phyloP scores from a whole-genome alignment of 2,888 invertebrate species.

The Ichneumon xanthorius region DNA sequence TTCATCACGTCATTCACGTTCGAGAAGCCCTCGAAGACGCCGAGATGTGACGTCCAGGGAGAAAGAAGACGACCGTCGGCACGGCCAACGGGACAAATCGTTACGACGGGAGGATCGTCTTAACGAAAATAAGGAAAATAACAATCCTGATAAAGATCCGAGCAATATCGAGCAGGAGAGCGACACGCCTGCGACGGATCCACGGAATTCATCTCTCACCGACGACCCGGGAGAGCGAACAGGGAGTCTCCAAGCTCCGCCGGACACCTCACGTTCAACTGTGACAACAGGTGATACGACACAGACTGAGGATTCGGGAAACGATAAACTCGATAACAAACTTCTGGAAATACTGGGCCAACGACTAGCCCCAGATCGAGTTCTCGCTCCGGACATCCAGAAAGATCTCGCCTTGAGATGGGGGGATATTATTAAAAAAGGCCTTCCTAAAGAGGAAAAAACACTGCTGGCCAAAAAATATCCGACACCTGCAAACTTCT shows the following conservation, averaged over 20 bases:
- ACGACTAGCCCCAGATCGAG: conserved; percentile 14
- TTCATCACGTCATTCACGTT: neutral
- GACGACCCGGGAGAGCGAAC: neutral
- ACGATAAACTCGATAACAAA: conserved; percentile 14
- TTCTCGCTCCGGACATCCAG: conserved; percentile 9
- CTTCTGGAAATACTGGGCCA: conserved; percentile 21
- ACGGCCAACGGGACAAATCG: neutral
- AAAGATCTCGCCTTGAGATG: conserved; percentile 23
- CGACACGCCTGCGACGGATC: neutral
- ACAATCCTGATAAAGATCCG: neutral
- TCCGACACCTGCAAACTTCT: conserved; percentile 10
- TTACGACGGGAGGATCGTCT: neutral
- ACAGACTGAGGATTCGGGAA: neutral
- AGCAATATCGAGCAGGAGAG: no score
- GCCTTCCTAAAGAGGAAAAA: conserved; percentile 19
- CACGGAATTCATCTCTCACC: neutral
- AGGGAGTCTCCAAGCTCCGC: neutral
- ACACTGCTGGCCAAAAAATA: neutral
- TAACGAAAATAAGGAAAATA: neutral
- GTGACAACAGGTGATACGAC: neutral
- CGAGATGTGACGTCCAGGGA: neutral
- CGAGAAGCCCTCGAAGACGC: neutral
- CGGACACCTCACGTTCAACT: neutral
- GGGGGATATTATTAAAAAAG: neutral
- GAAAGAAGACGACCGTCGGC: neutral